Evolutionary conservation across 2,888 invertebrate species (phyloP), one percentile per base, ranked within the genome.

Genomic region (Drosophila helvetica): DNA sequence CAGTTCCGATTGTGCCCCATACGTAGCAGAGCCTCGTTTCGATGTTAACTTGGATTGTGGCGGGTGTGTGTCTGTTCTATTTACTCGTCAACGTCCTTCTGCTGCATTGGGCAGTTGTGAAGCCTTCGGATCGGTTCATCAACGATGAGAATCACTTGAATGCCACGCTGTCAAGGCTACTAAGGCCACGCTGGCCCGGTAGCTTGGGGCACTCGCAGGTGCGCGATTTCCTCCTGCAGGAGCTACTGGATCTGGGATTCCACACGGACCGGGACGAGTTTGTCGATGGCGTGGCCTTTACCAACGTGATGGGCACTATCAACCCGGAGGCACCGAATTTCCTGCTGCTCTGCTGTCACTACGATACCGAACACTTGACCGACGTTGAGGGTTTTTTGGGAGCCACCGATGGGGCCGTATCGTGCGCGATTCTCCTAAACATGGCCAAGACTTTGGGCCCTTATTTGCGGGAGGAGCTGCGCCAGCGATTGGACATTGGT

Each of bases 371-470:
- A 90, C 94, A 38, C n/a, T 15, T 38, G 94, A 78, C 94, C 94
- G 61, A 42, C 70, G 57, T 65, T 1, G n/a, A 51, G 15, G 78
- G 89, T 89, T 91, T 91, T 67, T 72, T 91, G 6, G 93, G 90
- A 30, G 98, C 98, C 0, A 98, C 96, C 0, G 99, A 99, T 91
- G 98, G 98, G 0, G 98, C 98, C 0, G 98, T 98, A 0, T 98
- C 99, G 0, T 99, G 99, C 90, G 95, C 97, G 0, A 97, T 97
- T 95, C 93, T 98, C 93, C 93, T 98, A 5, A 96, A 97, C 91
- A 90, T 97, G 46, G 97, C 96, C 86, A 91, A 0, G 92, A 94
- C 56, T 89, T 96, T 48, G 89, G 93, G 7, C 79, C 91, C 1
- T 92, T 94, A 55, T 92, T 92, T 59, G 4, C 75, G 6, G n/a